These are phyloP conservation scores for Agrotis puta DNA, from an alignment of 2,888 invertebrate species.

Conservation along the genomic window DNA sequence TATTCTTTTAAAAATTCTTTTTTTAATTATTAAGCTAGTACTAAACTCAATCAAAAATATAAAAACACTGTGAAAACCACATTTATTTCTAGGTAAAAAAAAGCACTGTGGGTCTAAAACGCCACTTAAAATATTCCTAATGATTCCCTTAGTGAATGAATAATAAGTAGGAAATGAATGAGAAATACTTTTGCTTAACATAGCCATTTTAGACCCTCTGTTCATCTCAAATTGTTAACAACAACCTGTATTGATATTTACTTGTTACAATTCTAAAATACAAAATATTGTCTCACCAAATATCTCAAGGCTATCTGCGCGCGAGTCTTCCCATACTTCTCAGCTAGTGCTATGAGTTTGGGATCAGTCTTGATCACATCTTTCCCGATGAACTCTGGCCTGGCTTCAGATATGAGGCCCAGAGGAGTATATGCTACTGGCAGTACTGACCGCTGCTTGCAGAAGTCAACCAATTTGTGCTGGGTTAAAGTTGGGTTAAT, in stretches of 20 bases:
- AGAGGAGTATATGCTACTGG: constrained; percentile 95
- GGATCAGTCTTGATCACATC: constrained; percentile 91
- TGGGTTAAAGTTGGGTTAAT: constrained; percentile 93
- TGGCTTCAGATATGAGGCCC: constrained; percentile 87
- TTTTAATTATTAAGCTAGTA: neutral
- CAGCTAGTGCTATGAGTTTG: constrained; percentile 89
- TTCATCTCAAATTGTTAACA: no score
- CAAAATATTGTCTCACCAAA: constrained; percentile 87
- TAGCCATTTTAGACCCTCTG: no score
- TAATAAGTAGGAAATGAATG: no score
- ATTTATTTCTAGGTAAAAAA: neutral
- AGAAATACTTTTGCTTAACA: no score
- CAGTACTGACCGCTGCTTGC: constrained; percentile 92
- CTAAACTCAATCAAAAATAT: no score
- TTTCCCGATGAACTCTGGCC: constrained; percentile 86
- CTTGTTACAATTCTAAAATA: neutral
- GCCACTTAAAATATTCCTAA: no score
- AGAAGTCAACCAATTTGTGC: constrained; percentile 93
- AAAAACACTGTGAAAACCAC: neutral
- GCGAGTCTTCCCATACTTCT: constrained; percentile 92
- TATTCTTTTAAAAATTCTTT: no score
- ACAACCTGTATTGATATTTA: no score
- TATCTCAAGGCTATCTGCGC: constrained; percentile 93
- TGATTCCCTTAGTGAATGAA: no score
- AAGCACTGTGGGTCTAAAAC: neutral